phyloP scores from a whole-genome alignment of 2,797 vertebrate species.

The Gymnothorax reevesii region DNA sequence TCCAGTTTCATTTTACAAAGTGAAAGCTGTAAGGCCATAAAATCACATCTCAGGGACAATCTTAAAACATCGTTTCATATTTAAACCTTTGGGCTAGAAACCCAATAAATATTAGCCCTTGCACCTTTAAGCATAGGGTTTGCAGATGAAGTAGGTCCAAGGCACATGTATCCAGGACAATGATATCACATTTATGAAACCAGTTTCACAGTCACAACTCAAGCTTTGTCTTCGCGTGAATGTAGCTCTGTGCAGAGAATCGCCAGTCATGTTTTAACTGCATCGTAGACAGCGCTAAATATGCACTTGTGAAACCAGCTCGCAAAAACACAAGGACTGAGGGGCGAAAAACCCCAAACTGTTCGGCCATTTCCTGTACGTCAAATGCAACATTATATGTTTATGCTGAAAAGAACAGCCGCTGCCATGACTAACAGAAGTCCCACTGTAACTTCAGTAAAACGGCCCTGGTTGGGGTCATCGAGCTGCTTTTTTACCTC shows the following conservation, averaged over 20 bases:
- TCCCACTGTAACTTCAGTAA: slow-evolving; percentile 41
- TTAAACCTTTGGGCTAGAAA: background rate
- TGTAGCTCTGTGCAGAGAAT: too few species aligned
- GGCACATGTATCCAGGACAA: background rate
- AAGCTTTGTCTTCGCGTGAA: too few species aligned
- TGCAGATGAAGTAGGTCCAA: too few species aligned
- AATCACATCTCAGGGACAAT: background rate
- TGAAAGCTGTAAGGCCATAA: background rate
- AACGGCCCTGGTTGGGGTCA: background rate
- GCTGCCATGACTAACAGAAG: slow-evolving; percentile 47
- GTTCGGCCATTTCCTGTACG: background rate
- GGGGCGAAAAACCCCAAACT: background rate
- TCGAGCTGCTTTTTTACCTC: slow-evolving; percentile 38
- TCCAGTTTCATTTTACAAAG: background rate
- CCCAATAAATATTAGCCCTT: background rate
- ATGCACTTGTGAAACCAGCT: too few species aligned
- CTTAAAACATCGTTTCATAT: background rate
- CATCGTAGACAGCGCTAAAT: too few species aligned
- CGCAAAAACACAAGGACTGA: background rate
- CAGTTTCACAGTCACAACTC: too few species aligned
- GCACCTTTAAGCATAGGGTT: background rate
- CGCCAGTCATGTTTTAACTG: too few species aligned
- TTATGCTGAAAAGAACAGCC: slow-evolving; percentile 41
- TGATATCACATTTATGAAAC: background rate
- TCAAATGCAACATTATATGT: background rate